A percentile compares a stretch with the other conserved stretches of the same genome.
Evolutionary conservation across 2,888 invertebrate species (phyloP).

Genomic region (Eumacrocentrus americanus): DNA sequence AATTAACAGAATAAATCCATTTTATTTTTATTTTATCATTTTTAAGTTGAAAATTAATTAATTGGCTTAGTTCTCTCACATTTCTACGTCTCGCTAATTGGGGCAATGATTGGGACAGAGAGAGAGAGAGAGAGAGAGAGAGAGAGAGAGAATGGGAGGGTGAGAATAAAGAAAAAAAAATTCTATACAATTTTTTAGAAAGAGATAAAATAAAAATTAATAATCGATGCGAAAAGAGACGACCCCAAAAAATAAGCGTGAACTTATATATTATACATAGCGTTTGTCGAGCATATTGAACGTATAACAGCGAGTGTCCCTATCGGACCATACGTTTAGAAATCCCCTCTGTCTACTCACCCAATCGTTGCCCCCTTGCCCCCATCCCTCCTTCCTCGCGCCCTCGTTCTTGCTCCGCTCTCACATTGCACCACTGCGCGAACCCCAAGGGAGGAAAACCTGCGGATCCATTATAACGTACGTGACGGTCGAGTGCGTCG

Average conservation of each 20-base stretch:
- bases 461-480: constrained; percentile 16
- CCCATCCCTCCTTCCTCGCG: constrained; percentile 13
- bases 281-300: constrained; percentile 17
- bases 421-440: constrained; percentile 22
- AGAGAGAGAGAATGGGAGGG: not conserved
- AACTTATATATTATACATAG: not conserved
- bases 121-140: not conserved
- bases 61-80: too few relatives aligned
- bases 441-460: constrained; percentile 42
- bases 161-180: constrained; percentile 31
- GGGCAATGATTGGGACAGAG: too few relatives aligned
- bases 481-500: constrained; percentile 9
- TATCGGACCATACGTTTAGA: constrained; percentile 57
- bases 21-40: not conserved
- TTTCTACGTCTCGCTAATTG: too few relatives aligned
- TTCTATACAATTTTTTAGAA: constrained; percentile 6
- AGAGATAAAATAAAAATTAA: not conserved
- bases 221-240: constrained; percentile 7
- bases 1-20: too few relatives aligned
- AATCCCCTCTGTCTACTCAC: constrained; percentile 37
- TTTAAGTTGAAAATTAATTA: too few relatives aligned
- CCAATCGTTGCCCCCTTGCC: constrained; percentile 21
- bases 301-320: constrained; percentile 52
- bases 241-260: not conserved
- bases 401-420: constrained; percentile 20